Conservation (phyloP, 2,888 invertebrate species). For the Acanthosepion pharaonis region DNA sequence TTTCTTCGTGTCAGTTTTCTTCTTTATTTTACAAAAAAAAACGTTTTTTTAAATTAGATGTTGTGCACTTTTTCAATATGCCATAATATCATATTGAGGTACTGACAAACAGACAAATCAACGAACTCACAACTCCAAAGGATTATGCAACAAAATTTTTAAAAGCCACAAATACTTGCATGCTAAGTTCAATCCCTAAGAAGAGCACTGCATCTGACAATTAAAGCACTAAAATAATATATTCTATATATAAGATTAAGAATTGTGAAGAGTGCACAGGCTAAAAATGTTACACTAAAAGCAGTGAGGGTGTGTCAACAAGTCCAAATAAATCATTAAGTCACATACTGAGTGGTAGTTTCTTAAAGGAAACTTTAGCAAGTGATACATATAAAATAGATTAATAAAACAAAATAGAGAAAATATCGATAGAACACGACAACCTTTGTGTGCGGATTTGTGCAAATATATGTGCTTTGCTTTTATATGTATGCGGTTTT, state of each 20-base stretch:
- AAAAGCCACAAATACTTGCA: background rate
- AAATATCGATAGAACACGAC: background rate
- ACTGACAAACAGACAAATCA: background rate
- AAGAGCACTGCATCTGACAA: too few species aligned
- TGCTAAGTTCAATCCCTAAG: background rate
- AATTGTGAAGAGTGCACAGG: background rate
- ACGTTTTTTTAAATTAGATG: background rate
- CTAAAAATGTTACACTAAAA: background rate
- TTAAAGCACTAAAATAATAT: background rate
- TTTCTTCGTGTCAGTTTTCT: background rate
- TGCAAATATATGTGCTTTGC: background rate
- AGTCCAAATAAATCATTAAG: background rate
- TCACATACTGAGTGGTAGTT: background rate
- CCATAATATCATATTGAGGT: background rate
- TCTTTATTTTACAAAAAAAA: background rate
- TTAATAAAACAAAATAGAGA: background rate
- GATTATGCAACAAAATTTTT: background rate
- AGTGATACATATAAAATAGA: background rate
- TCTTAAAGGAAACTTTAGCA: background rate
- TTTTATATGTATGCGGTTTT: background rate
- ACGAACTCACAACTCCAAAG: background rate
- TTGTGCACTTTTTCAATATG: background rate
- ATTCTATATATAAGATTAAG: background rate
- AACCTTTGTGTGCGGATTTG: background rate
- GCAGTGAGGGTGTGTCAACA: background rate